These are phyloP conservation scores for Beris morrisii DNA, from an alignment of 2,888 invertebrate genomes.

Conservation along the genomic window DNA sequence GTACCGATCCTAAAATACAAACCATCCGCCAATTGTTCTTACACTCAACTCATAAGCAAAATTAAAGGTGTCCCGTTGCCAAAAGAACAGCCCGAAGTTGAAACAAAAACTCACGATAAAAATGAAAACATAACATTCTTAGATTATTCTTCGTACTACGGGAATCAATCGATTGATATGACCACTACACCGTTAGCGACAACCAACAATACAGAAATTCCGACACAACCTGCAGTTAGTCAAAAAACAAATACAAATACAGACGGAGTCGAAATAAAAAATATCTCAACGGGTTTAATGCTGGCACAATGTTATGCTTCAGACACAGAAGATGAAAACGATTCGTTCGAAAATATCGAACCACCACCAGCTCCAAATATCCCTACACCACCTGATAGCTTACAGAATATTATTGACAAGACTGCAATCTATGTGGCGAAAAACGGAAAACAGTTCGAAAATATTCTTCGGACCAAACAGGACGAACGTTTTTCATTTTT, in stretches of 20 bases:
- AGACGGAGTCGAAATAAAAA: constrained; percentile 48
- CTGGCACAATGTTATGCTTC: constrained; percentile 64
- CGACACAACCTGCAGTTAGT: background rate
- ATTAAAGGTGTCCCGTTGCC: constrained; percentile 70
- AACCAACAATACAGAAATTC: background rate
- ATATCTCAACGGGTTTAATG: constrained; percentile 55
- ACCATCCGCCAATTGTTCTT: constrained; percentile 83
- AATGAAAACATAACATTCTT: constrained; percentile 11
- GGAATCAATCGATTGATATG: background rate
- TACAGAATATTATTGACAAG: constrained; percentile 88
- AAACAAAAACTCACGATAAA: constrained; percentile 21
- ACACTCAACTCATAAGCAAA: constrained; percentile 83
- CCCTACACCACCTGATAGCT: constrained; percentile 75
- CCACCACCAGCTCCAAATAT: constrained; percentile 49
- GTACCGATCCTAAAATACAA: constrained; percentile 72
- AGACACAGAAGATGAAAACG: constrained; percentile 55
- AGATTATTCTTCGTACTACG: constrained; percentile 22
- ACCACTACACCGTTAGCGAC: background rate
- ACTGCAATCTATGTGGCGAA: constrained; percentile 96
- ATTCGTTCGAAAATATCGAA: constrained; percentile 42
- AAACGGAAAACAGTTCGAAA: constrained; percentile 92
- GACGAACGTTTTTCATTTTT: constrained; percentile 89
- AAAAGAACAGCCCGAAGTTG: constrained; percentile 34
- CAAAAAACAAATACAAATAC: background rate
- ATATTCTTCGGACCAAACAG: constrained; percentile 77